A percentile compares a stretch with the other conserved stretches of the same genome.
These are phyloP conservation scores for Pammene aurita DNA, from an alignment of 2,888 invertebrate species.

Conservation along the genomic window DNA sequence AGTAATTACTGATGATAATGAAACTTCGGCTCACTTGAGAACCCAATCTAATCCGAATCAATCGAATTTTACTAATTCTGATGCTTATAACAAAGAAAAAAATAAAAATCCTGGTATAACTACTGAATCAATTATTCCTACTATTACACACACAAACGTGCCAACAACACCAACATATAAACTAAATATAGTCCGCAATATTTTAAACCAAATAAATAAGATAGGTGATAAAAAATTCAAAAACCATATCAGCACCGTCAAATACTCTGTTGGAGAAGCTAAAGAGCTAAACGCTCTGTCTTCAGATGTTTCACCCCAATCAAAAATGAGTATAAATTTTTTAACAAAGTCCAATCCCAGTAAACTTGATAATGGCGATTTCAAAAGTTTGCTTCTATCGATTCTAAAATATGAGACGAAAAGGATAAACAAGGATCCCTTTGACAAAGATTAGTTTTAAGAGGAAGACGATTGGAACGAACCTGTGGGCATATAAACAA, in stretches of 20 bases:
- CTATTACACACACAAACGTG: neutral
- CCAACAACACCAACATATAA: neutral
- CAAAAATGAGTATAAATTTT: neutral
- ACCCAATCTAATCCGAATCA: neutral
- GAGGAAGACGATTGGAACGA: neutral
- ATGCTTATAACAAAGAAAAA: neutral
- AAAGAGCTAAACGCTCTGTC: too few relatives aligned
- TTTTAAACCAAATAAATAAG: neutral
- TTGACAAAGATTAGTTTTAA: neutral
- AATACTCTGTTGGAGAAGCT: neutral
- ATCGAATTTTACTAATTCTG: neutral
- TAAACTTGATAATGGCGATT: neutral
- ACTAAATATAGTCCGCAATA: neutral
- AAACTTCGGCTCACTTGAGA: neutral
- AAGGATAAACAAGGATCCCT: neutral
- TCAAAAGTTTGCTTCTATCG: neutral
- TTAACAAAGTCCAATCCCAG: neutral
- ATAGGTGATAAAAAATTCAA: neutral
- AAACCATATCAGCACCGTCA: neutral
- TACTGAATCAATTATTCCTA: neutral
- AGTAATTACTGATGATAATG: constrained; percentile 4
- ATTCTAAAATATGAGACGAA: constrained; percentile 17
- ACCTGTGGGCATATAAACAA: too few relatives aligned
- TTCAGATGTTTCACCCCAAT: too few relatives aligned
- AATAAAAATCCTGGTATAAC: neutral